Base-by-base conservation (phyloP, 53 echinoderm and acorn worm genomes). In the Zoroaster sp. region DNA sequence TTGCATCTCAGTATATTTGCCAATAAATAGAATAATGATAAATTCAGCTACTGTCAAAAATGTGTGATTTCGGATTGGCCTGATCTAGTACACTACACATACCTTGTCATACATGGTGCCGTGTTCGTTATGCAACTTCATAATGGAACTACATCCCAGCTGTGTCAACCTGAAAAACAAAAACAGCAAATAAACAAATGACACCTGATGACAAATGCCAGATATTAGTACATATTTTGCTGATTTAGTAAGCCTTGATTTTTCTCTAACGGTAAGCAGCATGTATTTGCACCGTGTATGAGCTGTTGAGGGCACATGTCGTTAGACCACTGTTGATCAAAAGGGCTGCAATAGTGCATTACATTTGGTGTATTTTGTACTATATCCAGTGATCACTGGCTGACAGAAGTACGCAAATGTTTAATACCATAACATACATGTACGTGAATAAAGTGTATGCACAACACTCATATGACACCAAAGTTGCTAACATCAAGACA, bases 81-180 rank as follows among this genome's bases (percentile, higher is more conserved):
- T n/a, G 3, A 10, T 10, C 49, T 17, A 20, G 12, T 11, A 4
- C 54, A 32, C 38, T 20, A 12, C 42, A 18, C 78, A 59, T 55
- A 93, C 93, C 93, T 87, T 93, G 42, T 93, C 93, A 87, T 87
- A 87, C 47, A 72, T 86, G 2, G 46, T 32, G 13, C 90, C 80
- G 8, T 35, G 42, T 35, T 93, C 93, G 31, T 54, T 90, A 42
- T 90, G 90, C 1, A 90, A 39, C 55, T 93, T 90, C 25, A 93
- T 59, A 15, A 93, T 72, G 30, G 90, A 80, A 25, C 46, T 72
- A 10, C 47, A 53, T 1, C 71, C 79, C 2, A 72, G 71, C 23
- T 38, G 17, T 40, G 72, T 81, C n/a, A 70, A 51, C 46, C 90
- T 90, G 53, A 10, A 40, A 72, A 31, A 32, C n/a, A 44, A 35